Conservation (phyloP, 2,888 invertebrate genomes). For the Parnassius orleans region DNA sequence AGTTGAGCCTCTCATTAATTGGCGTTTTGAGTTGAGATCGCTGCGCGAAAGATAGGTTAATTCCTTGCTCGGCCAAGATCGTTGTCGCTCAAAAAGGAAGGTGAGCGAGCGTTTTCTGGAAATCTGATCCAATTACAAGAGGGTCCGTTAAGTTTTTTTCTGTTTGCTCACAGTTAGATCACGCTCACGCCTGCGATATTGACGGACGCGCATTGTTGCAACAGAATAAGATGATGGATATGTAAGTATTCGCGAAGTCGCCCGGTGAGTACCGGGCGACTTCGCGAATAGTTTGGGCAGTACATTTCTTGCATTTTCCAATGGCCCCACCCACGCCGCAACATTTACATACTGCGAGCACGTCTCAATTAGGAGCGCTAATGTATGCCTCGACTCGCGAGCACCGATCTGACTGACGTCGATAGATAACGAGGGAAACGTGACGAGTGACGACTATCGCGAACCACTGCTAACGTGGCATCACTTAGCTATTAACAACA, state of each 20-base stretch:
- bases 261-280: conserved; percentile 45
- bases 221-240: conserved; percentile 44
- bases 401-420: conserved; percentile 74
- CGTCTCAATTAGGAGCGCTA: conserved; percentile 81
- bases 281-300: conserved; percentile 44
- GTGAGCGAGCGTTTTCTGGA: conserved; percentile 78
- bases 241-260: conserved; percentile 42
- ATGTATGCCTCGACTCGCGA: conserved; percentile 79
- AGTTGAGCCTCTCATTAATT: conserved; percentile 81
- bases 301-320: conserved; percentile 61
- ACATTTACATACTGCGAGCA: conserved; percentile 78
- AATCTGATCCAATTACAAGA: conserved; percentile 81
- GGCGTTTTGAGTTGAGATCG: conserved; percentile 81
- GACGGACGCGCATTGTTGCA: conserved; percentile 62
- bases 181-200: conserved; percentile 61
- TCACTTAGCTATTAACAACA: conserved; percentile 70
- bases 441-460: conserved; percentile 77
- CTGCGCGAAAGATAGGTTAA: conserved; percentile 80
- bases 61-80: conserved; percentile 77
- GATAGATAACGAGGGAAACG: conserved; percentile 74
- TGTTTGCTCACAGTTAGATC: conserved; percentile 66
- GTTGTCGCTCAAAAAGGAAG: conserved; percentile 79
- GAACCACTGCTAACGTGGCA: conserved; percentile 59
- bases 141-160: conserved; percentile 77
- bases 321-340: conserved; percentile 74